Base-by-base conservation (phyloP, 2,888 invertebrate species). In the Germaria angustata region DNA sequence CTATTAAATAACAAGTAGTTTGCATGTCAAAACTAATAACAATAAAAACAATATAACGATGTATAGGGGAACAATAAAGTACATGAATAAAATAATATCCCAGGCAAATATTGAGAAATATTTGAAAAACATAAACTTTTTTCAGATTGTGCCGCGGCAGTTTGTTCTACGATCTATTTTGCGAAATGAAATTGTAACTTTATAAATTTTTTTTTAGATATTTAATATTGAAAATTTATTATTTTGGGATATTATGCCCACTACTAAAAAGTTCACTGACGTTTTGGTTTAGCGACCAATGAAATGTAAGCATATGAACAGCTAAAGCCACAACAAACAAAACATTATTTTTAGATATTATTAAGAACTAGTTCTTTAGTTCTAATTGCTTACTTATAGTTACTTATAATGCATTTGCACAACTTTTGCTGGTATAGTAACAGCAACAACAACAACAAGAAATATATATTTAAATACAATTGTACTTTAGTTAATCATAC, bases 1-100 rank as follows among this genome's bases (percentile, higher is more conserved):
- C 20, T 61, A 59, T 68, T 69, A 46, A 61, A 63, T 53, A 69
- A 36, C 51, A 41, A 63, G 4, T 7, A 44, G 53, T 53, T 77
- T 77, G 77, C 68, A 69, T 77, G 77, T 77, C 44, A 63, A 53
- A 53, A 44, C n/a, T 15, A 46, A 69, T 68, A 68, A 61, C 17
- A 41, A 55, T 28, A 65, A 63, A 36, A 20, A 22, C 46, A 15
- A 75, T 57, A 57, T 57, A 55, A 57, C 49, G 20, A 39, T 28
- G 17, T 15, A 17, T 17, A 15, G 17, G 28, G 39, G 0, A 22
- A 63, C 15, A 53, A 41, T 51, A 57, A 57, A 15, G 24, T 36
- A 49, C 8, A 36, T 22, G 3, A 34, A 44, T 34, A 28, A 53
- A 39, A 39, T 15, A 44, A 17, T 20, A 46, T 20, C 46, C 22